Percentiles rank a stretch among this genome's conserved stretches.
Evolutionary conservation across 2,113 vertebrate species (phyloP).

Genomic region (Zosterops hypoxanthus): DNA sequence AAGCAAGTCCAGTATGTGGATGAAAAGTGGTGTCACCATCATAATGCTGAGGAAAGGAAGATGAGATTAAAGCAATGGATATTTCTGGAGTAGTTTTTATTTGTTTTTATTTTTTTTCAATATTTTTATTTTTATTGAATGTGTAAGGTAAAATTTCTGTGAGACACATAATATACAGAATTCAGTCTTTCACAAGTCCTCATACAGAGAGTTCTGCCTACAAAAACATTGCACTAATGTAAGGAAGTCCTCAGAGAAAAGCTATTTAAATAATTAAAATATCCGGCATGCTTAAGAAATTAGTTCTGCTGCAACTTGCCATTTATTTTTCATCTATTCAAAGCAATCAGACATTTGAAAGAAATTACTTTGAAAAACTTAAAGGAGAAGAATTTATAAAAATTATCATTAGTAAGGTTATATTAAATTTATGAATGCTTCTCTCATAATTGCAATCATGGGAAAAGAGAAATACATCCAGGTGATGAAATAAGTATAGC

Average conservation of each 20-base stretch:
- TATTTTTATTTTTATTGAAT: not conserved
- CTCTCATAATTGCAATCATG: not conserved
- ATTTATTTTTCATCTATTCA: slow-evolving; percentile 31
- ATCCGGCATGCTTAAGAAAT: not conserved
- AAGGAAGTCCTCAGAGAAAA: not conserved
- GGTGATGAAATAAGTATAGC: not conserved
- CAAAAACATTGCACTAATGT: not conserved
- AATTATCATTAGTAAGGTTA: not conserved
- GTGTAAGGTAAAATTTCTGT: not conserved
- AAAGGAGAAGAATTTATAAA: not conserved
- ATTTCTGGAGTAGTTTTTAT: not conserved
- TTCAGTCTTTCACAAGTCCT: not conserved
- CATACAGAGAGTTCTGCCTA: not conserved
- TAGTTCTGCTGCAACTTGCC: not conserved
- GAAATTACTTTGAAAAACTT: not conserved
- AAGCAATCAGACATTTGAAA: not conserved
- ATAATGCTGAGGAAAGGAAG: not conserved
- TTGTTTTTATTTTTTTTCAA: not conserved
- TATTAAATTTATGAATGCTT: not conserved
- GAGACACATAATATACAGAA: not conserved
- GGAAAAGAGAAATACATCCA: not conserved
- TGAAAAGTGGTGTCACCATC: not conserved
- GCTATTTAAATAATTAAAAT: slow-evolving; percentile 37
- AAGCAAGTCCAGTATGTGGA: not conserved
- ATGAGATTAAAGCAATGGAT: not conserved